These are phyloP conservation scores for Reticulitermes speratus DNA, from an alignment of 1,140 invertebrate species.

Conservation along the genomic window DNA sequence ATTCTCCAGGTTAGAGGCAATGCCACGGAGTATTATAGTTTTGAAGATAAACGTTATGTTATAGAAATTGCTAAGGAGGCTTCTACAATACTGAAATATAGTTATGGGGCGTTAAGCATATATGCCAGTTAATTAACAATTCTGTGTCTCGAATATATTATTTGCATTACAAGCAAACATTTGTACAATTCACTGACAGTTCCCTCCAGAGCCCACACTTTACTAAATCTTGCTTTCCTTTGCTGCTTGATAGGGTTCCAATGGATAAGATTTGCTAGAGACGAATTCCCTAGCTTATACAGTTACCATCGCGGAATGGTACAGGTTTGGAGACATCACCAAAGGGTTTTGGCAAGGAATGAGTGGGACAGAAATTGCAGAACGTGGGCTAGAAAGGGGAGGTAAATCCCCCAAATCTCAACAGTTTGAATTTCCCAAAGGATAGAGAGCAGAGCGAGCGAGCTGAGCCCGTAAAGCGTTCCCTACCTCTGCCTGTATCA, in stretches of 20 bases:
- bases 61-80: no score
- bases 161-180: not conserved
- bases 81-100: no score
- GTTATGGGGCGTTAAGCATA: no score
- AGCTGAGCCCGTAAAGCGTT: not conserved
- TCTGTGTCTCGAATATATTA: not conserved
- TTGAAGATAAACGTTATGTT: no score
- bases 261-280: not conserved
- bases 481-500: not conserved
- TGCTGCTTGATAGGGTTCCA: not conserved
- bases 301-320: not conserved
- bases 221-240: not conserved
- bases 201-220: no score
- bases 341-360: not conserved
- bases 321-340: not conserved
- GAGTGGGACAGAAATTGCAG: not conserved
- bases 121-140: not conserved
- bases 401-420: constrained; percentile 1
- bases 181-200: not conserved
- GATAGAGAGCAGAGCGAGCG: not conserved
- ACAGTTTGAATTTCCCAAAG: constrained; percentile 16
- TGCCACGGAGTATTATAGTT: no score
- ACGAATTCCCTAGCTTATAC: not conserved
- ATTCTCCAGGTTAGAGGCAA: no score
- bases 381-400: not conserved